Conservation (phyloP, 2,113 vertebrate species). For the Campylomormyrus tamandua region DNA sequence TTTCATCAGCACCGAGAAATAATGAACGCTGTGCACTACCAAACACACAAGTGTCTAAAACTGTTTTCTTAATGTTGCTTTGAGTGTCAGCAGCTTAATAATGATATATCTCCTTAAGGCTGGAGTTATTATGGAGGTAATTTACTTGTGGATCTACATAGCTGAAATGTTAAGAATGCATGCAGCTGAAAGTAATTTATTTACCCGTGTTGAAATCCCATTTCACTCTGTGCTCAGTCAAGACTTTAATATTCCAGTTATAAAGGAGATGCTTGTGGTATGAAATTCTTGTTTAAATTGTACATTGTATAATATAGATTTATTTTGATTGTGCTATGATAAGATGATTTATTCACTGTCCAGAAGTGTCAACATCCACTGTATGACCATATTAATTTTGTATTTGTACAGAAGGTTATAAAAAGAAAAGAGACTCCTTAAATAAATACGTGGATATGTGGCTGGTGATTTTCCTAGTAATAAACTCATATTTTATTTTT, state of each 20-base stretch:
- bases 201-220: conserved; percentile 44
- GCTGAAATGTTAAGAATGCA: conserved; percentile 63
- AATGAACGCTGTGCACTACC: conserved; percentile 65
- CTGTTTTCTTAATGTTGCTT: conserved; percentile 45
- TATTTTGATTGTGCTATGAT: conserved; percentile 58
- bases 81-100: conserved; percentile 65
- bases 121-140: conserved; percentile 55
- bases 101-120: conserved; percentile 69
- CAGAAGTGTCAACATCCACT: conserved; percentile 63
- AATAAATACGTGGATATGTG: conserved; percentile 56
- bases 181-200: conserved; percentile 76
- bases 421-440: conserved; percentile 55
- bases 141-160: conserved; percentile 66
- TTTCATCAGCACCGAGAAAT: not conserved
- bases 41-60: conserved; percentile 54
- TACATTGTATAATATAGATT: conserved; percentile 73
- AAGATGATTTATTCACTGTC: conserved; percentile 65
- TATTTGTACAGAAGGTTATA: conserved; percentile 63
- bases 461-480: conserved; percentile 19
- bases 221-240: conserved; percentile 1
- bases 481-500: conserved; percentile 31
- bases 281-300: conserved; percentile 52
- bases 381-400: conserved; percentile 64
- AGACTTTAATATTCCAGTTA: conserved; percentile 45
- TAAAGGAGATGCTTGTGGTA: conserved; percentile 50